A percentile compares a stretch with the other conserved stretches of the same genome.
These are phyloP conservation scores for Thamnophis elegans DNA, from an alignment of 2,797 vertebrate species.

Conservation along the genomic window DNA sequence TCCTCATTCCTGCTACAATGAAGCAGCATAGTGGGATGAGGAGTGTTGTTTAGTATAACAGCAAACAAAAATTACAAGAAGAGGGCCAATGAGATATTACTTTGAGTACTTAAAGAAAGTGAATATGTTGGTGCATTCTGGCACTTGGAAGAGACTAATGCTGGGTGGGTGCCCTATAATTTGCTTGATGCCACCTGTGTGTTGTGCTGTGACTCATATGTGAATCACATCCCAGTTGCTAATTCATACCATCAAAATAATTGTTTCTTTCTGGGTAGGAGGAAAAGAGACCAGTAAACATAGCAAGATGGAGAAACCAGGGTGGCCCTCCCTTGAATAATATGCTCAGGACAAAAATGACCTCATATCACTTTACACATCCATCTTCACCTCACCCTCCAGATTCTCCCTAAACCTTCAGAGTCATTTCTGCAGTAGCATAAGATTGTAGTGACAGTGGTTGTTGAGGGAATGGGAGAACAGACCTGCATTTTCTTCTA, in stretches of 20 bases:
- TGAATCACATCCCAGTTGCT: constrained; percentile 64
- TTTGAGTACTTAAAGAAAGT: neutral
- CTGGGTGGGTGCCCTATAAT: constrained; percentile 51
- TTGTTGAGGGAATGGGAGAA: neutral
- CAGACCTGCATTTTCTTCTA: neutral
- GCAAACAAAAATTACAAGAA: neutral
- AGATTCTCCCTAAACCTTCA: neutral
- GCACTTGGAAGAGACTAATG: constrained; percentile 38
- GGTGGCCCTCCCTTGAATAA: neutral
- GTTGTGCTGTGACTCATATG: constrained; percentile 49
- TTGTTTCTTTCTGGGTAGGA: constrained; percentile 36
- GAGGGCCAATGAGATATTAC: neutral
- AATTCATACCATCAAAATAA: constrained; percentile 39
- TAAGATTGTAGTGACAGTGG: neutral
- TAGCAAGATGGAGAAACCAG: neutral
- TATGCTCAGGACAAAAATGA: neutral
- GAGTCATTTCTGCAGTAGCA: neutral
- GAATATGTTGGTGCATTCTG: constrained; percentile 3
- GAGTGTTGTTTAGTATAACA: neutral
- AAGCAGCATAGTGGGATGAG: neutral
- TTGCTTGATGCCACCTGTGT: constrained; percentile 33
- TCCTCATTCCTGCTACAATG: neutral
- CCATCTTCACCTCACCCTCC: neutral
- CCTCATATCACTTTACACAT: neutral
- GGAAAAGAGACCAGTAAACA: neutral